These are phyloP conservation scores for Takifugu ocellatus DNA, from an alignment of 2,797 vertebrate species.

Conservation along the genomic window DNA sequence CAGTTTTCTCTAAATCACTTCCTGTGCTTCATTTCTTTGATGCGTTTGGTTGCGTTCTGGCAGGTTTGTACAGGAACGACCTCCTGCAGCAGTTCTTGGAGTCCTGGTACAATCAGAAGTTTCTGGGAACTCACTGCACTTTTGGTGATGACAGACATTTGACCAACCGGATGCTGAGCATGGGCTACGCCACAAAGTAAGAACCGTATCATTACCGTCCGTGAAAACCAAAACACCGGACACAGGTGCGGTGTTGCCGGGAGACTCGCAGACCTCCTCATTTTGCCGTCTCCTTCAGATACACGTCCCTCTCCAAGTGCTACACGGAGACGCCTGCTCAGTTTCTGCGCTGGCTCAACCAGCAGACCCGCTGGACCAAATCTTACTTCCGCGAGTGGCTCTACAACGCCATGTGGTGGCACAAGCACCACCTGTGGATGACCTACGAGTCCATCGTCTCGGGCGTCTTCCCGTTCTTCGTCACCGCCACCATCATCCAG, in stretches of 20 bases:
- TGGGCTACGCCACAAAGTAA: slow-evolving; percentile 91
- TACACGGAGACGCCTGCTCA: slow-evolving; percentile 86
- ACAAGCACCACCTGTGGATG: slow-evolving; percentile 91
- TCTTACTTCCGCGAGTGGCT: slow-evolving; percentile 91
- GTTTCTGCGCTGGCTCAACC: slow-evolving; percentile 88
- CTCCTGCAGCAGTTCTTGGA: slow-evolving; percentile 87
- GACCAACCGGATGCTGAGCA: slow-evolving; percentile 89
- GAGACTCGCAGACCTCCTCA: not conserved
- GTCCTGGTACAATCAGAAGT: slow-evolving; percentile 89
- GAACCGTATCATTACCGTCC: slow-evolving; percentile 17
- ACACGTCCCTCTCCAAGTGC: slow-evolving; percentile 83
- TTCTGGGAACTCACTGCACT: slow-evolving; percentile 86
- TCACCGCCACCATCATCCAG: slow-evolving; percentile 84
- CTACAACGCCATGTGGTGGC: slow-evolving; percentile 90
- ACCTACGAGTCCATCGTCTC: slow-evolving; percentile 90
- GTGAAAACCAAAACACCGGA: not conserved
- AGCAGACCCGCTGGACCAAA: slow-evolving; percentile 90
- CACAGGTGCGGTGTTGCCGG: not conserved
- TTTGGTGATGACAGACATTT: slow-evolving; percentile 90
- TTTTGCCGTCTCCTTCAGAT: slow-evolving; percentile 60
- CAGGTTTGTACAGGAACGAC: slow-evolving; percentile 87
- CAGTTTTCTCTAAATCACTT: not conserved
- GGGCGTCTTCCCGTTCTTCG: slow-evolving; percentile 87
- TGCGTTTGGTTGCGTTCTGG: not conserved
- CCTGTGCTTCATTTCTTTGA: not conserved